Percentiles rank a stretch among this genome's conserved stretches.
Evolutionary conservation across 2,797 vertebrate genomes (phyloP).

Genomic region (Zalophus californianus): DNA sequence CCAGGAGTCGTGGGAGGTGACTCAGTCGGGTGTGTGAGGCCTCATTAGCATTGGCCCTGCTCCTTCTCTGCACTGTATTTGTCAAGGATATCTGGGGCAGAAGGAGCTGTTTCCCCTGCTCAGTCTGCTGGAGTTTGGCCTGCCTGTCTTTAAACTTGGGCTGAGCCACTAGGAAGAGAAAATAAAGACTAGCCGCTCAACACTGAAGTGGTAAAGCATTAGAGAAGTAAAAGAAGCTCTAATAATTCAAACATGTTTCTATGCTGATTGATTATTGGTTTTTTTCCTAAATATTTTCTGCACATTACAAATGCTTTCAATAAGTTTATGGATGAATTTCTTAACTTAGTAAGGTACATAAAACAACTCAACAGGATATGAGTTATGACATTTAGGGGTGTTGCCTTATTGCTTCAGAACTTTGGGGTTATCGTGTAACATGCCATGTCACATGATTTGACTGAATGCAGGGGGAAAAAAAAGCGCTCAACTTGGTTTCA

Average conservation of each 20-base stretch:
- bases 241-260: not conserved
- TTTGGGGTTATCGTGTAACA: conserved; percentile 65
- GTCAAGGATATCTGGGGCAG: not conserved
- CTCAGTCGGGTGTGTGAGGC: not conserved
- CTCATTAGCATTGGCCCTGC: not conserved
- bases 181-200: not conserved
- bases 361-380: conserved; percentile 69
- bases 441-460: conserved; percentile 65
- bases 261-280: not conserved
- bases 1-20: not conserved
- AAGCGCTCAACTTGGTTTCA: conserved; percentile 65
- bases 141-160: not conserved
- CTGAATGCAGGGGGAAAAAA: not conserved
- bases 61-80: not conserved
- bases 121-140: not conserved
- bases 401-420: conserved; percentile 74
- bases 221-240: not conserved
- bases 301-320: not conserved
- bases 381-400: conserved; percentile 72
- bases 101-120: not conserved
- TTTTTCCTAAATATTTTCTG: conserved; percentile 23
- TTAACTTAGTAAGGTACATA: conserved; percentile 35
- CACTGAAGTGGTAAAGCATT: not conserved
- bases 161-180: not conserved
- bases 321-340: conserved; percentile 20